Percentiles rank a stretch among this genome's conserved stretches.
Conservation (phyloP, 64 coral and sea anemone genomes). For the Platygyra sinensis region DNA sequence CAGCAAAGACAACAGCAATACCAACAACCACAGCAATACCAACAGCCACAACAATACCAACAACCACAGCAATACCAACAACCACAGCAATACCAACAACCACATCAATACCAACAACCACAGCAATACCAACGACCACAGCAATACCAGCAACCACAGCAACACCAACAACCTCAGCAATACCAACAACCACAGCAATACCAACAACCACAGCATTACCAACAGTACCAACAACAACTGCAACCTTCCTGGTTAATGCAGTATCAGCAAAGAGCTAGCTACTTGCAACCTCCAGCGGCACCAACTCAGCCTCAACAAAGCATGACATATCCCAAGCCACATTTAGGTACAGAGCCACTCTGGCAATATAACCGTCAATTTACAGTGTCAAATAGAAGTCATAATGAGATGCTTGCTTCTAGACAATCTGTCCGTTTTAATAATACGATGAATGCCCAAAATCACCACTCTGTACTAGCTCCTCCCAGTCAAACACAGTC, state of each 20-base stretch:
- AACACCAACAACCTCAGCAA: too few species aligned
- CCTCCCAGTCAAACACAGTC: not conserved
- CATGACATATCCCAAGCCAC: not conserved
- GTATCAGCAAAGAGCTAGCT: not conserved
- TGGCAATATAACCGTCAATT: not conserved
- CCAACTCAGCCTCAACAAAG: not conserved
- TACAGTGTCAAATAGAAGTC: not conserved
- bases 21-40: not conserved
- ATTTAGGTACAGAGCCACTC: not conserved
- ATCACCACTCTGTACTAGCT: not conserved
- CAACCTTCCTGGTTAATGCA: not conserved
- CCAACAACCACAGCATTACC: too few species aligned
- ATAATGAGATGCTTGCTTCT: not conserved
- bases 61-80: not conserved
- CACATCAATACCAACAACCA: not conserved
- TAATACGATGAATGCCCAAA: not conserved
- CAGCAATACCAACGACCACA: too few species aligned
- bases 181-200: too few species aligned
- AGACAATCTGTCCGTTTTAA: not conserved
- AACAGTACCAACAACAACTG: not conserved
- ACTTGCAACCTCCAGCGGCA: not conserved
- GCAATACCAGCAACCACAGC: too few species aligned
- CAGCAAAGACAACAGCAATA: not conserved
- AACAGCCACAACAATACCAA: not conserved
- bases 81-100: not conserved